Evolutionary conservation across 2,113 vertebrate genomes (phyloP).

Genomic region (Tragelaphus strepsiceros): DNA sequence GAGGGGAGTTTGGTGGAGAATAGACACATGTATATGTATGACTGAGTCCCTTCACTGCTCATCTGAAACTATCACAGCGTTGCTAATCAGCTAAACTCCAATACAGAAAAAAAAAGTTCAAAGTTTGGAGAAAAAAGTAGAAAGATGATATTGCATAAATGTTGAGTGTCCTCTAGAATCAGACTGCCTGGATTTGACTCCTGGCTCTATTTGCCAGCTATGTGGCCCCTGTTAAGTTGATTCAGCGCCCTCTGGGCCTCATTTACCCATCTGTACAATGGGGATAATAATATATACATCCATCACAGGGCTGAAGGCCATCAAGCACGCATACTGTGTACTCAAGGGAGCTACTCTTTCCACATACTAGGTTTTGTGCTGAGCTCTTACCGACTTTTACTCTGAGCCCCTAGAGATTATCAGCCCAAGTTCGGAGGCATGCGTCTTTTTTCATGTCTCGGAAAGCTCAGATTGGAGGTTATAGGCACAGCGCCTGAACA

Average conservation of each 20-base stretch:
- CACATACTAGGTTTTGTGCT: background rate
- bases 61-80: background rate
- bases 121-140: background rate
- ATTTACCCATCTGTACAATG: background rate
- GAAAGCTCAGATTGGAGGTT: background rate
- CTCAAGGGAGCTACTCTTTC: background rate
- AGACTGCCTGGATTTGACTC: background rate
- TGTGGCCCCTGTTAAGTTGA: background rate
- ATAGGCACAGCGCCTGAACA: background rate
- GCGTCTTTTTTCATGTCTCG: background rate
- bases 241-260: background rate
- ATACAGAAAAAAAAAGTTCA: background rate
- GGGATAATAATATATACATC: background rate
- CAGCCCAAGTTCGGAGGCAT: rapidly evolving
- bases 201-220: background rate
- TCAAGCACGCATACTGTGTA: too few relatives aligned
- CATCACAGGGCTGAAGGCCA: background rate
- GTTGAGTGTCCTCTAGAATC: background rate
- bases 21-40: background rate
- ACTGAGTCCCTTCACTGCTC: background rate
- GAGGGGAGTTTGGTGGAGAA: background rate
- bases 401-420: background rate
- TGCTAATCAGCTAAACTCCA: background rate
- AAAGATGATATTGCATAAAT: background rate
- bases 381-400: background rate